Percentiles rank a stretch among this genome's conserved stretches.
Conservation (phyloP, 1,140 invertebrate species). For the Yoshiicerus persimilis region DNA sequence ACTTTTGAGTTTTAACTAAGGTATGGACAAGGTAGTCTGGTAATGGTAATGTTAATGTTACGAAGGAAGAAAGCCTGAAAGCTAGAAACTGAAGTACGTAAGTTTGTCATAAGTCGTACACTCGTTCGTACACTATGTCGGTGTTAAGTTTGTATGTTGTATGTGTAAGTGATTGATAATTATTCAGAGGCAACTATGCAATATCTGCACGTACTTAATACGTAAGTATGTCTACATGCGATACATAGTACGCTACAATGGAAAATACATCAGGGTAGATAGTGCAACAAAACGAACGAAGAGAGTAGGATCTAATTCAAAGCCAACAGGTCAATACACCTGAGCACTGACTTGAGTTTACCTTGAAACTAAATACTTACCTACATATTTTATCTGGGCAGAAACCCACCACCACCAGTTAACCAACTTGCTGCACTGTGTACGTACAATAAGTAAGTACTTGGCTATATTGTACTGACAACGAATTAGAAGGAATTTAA, state of each 20-base stretch:
- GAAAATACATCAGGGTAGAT: background rate
- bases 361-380: constrained; percentile 23
- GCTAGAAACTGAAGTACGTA: background rate
- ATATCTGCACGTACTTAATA: background rate
- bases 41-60: background rate
- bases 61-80: background rate
- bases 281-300: background rate
- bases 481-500: constrained; percentile 5
- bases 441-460: background rate
- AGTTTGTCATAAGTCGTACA: background rate
- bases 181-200: background rate
- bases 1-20: background rate
- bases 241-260: background rate
- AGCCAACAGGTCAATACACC: constrained; percentile 28
- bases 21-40: background rate
- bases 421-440: background rate
- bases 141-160: background rate
- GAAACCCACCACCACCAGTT: constrained; percentile 16
- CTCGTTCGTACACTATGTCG: background rate
- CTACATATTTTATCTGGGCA: constrained; percentile 26
- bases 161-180: background rate
- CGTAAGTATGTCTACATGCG: background rate
- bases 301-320: constrained; percentile 22
- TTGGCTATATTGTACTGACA: background rate
- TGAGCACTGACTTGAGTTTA: constrained; percentile 28